A percentile compares a stretch with the other conserved stretches of the same genome.
Conservation (phyloP, 2,113 vertebrate genomes). For the Eurypyga helias region DNA sequence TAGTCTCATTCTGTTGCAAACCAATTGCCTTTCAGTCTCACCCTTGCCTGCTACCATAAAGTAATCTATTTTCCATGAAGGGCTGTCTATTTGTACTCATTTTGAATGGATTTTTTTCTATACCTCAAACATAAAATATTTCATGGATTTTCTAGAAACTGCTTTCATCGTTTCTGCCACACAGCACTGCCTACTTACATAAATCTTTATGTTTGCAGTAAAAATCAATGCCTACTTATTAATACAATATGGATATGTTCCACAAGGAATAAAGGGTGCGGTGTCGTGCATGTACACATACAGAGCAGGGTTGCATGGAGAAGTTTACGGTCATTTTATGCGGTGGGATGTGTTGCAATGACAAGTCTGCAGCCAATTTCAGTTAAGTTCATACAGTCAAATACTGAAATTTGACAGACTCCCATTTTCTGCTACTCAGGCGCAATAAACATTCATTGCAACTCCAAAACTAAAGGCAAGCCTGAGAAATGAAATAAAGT, state of each 20-base stretch:
- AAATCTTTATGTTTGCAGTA: constrained; percentile 44
- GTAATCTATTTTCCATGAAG: background rate
- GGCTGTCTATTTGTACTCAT: background rate
- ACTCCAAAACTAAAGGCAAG: background rate
- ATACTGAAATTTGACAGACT: constrained; percentile 33
- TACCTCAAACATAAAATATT: background rate
- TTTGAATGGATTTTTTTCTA: background rate
- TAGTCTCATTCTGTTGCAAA: background rate
- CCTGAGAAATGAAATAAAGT: background rate
- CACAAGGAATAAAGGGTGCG: background rate
- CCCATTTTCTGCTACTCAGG: constrained; percentile 24
- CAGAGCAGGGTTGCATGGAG: background rate
- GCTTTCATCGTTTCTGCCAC: constrained; percentile 1
- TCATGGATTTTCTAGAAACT: constrained; percentile 16
- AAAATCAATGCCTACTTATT: constrained; percentile 65
- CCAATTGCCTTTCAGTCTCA: background rate
- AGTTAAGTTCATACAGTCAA: constrained; percentile 33
- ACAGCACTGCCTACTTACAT: background rate
- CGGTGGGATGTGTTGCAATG: background rate
- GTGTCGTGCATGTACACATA: background rate
- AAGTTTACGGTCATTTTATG: constrained; percentile 2
- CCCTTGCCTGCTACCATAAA: background rate
- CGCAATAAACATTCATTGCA: background rate
- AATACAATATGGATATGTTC: constrained; percentile 46
- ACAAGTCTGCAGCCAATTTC: background rate